Conservation (phyloP, 35 echinoderm and acorn worm species). For the Lytechinus variegatus region DNA sequence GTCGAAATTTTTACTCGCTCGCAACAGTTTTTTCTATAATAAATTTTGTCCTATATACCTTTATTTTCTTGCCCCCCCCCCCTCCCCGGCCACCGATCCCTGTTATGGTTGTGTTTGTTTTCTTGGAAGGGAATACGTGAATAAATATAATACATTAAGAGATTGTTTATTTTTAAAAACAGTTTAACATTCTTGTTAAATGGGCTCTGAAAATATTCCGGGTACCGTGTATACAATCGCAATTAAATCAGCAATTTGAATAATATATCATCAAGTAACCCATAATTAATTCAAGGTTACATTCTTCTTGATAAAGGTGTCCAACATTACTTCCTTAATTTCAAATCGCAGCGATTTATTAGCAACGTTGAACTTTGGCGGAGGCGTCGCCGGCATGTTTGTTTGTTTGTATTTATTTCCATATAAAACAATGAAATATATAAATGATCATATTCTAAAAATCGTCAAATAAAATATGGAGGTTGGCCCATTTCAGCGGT, state of each 20-base stretch:
- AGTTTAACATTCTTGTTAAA: not conserved
- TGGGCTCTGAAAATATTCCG: not conserved
- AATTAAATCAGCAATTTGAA: not conserved
- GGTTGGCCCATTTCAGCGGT: too few relatives aligned
- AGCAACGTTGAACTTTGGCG: not conserved
- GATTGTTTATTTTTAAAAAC: not conserved
- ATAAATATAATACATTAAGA: too few relatives aligned
- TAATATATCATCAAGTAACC: not conserved
- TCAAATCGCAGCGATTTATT: not conserved
- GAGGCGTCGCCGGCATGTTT: too few relatives aligned
- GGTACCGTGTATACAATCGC: not conserved
- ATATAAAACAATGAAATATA: too few relatives aligned
- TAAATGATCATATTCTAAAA: too few relatives aligned
- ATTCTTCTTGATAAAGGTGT: not conserved
- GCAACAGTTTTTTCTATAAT: too few relatives aligned
- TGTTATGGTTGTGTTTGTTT: not conserved
- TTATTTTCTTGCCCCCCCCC: not conserved
- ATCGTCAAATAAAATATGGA: too few relatives aligned
- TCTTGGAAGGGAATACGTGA: too few relatives aligned
- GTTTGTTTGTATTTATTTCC: too few relatives aligned
- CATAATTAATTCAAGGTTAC: not conserved
- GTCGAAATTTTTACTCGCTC: too few relatives aligned
- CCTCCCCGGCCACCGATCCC: not conserved
- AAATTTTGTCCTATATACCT: too few relatives aligned
- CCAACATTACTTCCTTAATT: not conserved